Percentiles rank a stretch among this genome's conserved stretches.
Evolutionary conservation across 2,888 invertebrate genomes (phyloP).

Genomic region (Bellardia bayeri): DNA sequence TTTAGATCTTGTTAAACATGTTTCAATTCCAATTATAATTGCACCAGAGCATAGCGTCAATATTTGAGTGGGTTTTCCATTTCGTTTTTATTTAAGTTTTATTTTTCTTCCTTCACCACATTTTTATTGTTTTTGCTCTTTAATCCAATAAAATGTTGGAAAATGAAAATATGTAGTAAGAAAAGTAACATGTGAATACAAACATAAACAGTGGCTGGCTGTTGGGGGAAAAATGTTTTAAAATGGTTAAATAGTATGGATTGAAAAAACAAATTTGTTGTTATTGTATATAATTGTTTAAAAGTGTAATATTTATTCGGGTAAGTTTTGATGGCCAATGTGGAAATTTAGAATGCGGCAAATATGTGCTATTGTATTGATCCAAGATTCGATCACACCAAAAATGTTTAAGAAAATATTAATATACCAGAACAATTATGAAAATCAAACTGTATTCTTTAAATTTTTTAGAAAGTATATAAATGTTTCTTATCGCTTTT

Average conservation of each 20-base stretch:
- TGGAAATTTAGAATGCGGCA: background rate
- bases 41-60: conserved; percentile 68
- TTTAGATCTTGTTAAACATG: conserved; percentile 76
- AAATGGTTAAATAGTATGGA: conserved; percentile 28
- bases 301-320: background rate
- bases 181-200: conserved; percentile 27
- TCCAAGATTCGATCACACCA: too few relatives aligned
- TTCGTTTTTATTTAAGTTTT: conserved; percentile 36
- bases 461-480: too few relatives aligned
- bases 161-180: conserved; percentile 14
- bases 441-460: too few relatives aligned
- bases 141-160: conserved; percentile 57
- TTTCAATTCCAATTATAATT: conserved; percentile 76
- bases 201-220: conserved; percentile 42
- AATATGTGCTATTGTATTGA: too few relatives aligned
- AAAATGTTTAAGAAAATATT: too few relatives aligned
- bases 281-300: background rate
- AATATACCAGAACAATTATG: too few relatives aligned
- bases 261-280: conserved; percentile 30
- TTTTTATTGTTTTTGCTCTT: conserved; percentile 24
- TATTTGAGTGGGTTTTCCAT: conserved; percentile 69
- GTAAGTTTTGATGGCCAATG: background rate
- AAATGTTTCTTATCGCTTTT: too few relatives aligned
- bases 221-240: conserved; percentile 24
- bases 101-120: conserved; percentile 48